A percentile compares a stretch with the other conserved stretches of the same genome.
Conservation (phyloP, 2,797 vertebrate species). For the Melanotaenia nigrans region DNA sequence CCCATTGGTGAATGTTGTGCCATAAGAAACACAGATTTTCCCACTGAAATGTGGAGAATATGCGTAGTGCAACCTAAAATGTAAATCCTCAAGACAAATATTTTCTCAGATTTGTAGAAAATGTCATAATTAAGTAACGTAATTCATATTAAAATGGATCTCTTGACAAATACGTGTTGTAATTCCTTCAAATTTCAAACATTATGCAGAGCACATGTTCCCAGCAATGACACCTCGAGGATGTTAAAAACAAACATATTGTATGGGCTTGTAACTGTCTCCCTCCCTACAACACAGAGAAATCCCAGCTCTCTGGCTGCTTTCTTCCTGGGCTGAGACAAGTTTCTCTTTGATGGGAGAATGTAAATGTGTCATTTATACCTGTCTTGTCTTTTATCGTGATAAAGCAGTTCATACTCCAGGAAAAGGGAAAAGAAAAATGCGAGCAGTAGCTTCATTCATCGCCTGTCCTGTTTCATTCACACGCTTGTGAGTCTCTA, state of each 20-base stretch:
- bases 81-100: not conserved
- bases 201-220: not conserved
- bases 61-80: not conserved
- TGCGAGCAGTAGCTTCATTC: constrained; percentile 80
- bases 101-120: not conserved
- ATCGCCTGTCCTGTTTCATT: constrained; percentile 85
- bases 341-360: constrained; percentile 75
- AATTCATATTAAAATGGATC: constrained; percentile 11
- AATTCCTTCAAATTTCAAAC: constrained; percentile 14
- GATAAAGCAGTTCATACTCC: constrained; percentile 82
- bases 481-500: constrained; percentile 79
- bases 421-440: constrained; percentile 71
- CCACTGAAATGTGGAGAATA: not conserved
- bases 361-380: constrained; percentile 86
- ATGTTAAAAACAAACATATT: constrained; percentile 56
- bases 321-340: constrained; percentile 74
- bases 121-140: not conserved
- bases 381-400: constrained; percentile 85
- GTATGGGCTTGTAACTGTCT: constrained; percentile 51
- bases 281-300: constrained; percentile 27
- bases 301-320: constrained; percentile 52
- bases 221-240: constrained; percentile 34
- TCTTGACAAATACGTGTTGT: constrained; percentile 7
- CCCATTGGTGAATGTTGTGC: no score
- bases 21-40: not conserved